These are phyloP conservation scores for Tipula unca DNA, from an alignment of 2,888 invertebrate species.

Conservation along the genomic window DNA sequence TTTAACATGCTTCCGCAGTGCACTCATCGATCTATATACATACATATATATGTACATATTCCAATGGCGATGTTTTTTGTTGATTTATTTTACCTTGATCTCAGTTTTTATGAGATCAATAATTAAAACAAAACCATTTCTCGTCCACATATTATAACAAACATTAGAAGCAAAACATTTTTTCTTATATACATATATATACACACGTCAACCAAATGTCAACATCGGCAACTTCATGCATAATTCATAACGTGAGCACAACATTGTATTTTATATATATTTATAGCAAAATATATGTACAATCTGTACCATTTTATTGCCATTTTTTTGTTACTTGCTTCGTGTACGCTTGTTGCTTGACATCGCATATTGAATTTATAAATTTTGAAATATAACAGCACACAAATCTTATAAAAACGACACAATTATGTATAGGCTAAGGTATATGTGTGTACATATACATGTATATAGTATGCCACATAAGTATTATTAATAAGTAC, in stretches of 20 bases:
- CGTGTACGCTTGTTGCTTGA: not conserved
- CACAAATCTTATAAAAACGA: not conserved
- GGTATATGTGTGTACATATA: not conserved
- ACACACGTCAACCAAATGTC: not conserved
- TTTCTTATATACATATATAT: not conserved
- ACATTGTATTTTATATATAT: not conserved
- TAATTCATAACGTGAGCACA: not conserved
- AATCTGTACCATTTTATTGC: not conserved
- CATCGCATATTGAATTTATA: not conserved
- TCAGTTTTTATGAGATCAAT: not conserved
- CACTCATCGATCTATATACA: not conserved
- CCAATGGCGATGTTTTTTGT: not conserved
- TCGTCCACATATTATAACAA: not conserved
- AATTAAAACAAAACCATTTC: not conserved
- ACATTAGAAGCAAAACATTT: not conserved
- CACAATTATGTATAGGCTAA: not conserved
- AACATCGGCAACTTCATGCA: not conserved
- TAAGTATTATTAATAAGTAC: not conserved
- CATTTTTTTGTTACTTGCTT: not conserved
- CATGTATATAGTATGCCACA: not conserved
- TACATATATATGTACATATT: not conserved
- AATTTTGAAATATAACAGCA: not conserved
- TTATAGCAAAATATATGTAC: not conserved
- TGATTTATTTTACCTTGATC: not conserved
- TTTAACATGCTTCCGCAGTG: not conserved